Percentiles rank a stretch among this genome's conserved stretches.
These are phyloP conservation scores for Plebejus melissa DNA, from an alignment of 2,888 invertebrate genomes.

Conservation along the genomic window DNA sequence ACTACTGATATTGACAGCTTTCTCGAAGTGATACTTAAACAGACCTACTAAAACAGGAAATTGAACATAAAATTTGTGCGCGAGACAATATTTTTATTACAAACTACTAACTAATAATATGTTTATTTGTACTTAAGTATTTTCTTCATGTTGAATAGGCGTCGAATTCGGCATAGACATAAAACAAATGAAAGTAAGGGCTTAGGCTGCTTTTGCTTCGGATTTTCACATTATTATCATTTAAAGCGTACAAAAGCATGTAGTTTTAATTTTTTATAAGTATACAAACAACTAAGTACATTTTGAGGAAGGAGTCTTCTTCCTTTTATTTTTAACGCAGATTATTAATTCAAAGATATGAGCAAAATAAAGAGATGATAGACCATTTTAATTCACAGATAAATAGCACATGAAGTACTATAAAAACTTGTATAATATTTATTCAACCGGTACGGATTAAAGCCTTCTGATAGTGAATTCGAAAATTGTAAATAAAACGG, in stretches of 20 bases:
- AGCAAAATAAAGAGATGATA: not conserved
- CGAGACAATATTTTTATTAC: not conserved
- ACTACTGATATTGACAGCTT: not conserved
- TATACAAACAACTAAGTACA: too few relatives aligned
- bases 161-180: too few relatives aligned
- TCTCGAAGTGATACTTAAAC: not conserved
- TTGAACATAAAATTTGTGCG: not conserved
- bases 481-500: conserved; percentile 14
- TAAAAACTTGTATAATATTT: not conserved
- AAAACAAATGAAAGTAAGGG: too few relatives aligned
- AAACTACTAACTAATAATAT: not conserved
- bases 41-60: not conserved
- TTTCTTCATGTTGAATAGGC: too few relatives aligned
- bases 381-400: not conserved
- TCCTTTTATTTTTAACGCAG: not conserved
- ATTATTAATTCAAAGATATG: not conserved
- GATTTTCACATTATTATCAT: too few relatives aligned
- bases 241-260: too few relatives aligned
- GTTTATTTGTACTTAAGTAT: too few relatives aligned
- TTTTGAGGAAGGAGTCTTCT: too few relatives aligned
- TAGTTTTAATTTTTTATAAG: too few relatives aligned
- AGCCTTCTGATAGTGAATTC: not conserved
- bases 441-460: not conserved
- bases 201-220: too few relatives aligned
- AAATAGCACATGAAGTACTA: not conserved